These are phyloP conservation scores for Coreius guichenoti DNA, from an alignment of 2,797 vertebrate species.

Conservation along the genomic window DNA sequence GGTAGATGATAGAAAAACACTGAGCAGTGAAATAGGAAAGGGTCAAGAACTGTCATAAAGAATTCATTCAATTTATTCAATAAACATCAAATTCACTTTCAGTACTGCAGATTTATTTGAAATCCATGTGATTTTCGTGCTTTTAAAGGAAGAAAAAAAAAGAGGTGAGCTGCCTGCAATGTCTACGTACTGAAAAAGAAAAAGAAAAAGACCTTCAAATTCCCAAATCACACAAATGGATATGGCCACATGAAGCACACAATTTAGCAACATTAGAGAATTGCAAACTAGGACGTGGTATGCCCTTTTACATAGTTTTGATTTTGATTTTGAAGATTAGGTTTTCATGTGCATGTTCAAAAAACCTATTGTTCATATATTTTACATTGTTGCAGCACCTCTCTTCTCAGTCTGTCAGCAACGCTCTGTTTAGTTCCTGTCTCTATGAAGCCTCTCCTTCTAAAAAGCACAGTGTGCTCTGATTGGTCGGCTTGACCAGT, in stretches of 20 bases:
- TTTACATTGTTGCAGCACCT: too few species aligned
- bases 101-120: conserved; percentile 3
- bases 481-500: too few species aligned
- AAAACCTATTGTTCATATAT: not conserved
- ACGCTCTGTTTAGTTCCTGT: too few species aligned
- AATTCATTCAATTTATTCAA: not conserved
- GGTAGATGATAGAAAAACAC: too few species aligned
- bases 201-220: not conserved
- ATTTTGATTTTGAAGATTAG: not conserved
- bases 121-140: not conserved
- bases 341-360: not conserved
- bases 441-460: too few species aligned
- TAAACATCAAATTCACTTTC: not conserved
- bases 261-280: not conserved
- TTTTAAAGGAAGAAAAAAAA: conserved; percentile 66
- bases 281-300: not conserved
- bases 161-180: conserved; percentile 74
- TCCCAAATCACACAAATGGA: not conserved
- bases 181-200: conserved; percentile 75
- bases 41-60: not conserved
- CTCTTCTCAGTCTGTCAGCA: too few species aligned
- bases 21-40: too few species aligned
- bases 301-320: not conserved
- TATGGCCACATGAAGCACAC: not conserved
- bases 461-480: too few species aligned